These are phyloP conservation scores for Parazoanthus atlanticus DNA, from an alignment of 92 coral and sea anemone genomes.

Conservation along the genomic window DNA sequence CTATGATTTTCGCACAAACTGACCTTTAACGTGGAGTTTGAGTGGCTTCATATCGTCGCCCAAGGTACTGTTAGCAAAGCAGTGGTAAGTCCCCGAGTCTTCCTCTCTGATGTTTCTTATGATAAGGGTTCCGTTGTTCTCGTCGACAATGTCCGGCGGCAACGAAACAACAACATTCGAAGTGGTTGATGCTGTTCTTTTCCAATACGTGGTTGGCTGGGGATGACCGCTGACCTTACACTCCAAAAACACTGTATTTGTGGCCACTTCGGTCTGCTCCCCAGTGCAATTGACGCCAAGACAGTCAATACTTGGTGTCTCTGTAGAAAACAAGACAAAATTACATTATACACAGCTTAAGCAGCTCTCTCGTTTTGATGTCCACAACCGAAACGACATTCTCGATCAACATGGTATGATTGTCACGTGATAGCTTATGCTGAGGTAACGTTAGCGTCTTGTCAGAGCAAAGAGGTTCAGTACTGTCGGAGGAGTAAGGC, in stretches of 20 bases:
- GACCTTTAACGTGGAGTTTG: conserved; percentile 77
- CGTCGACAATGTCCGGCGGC: conserved; percentile 54
- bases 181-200: conserved; percentile 14
- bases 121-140: conserved; percentile 74
- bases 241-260: conserved; percentile 46
- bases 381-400: no score
- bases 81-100: conserved; percentile 78
- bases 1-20: background rate
- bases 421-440: no score
- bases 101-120: conserved; percentile 54
- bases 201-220: conserved; percentile 69
- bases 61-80: conserved; percentile 68
- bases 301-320: conserved; percentile 71
- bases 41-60: conserved; percentile 43
- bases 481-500: no score
- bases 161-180: conserved; percentile 8
- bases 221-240: conserved; percentile 78
- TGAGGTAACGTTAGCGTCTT: no score
- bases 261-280: conserved; percentile 54
- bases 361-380: no score
- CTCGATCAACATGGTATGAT: no score
- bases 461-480: no score
- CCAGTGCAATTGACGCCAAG: conserved; percentile 62
- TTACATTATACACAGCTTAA: background rate
- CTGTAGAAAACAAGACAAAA: conserved; percentile 41